Conservation (phyloP, 2,888 invertebrate species). For the Drosophila helvetica region DNA sequence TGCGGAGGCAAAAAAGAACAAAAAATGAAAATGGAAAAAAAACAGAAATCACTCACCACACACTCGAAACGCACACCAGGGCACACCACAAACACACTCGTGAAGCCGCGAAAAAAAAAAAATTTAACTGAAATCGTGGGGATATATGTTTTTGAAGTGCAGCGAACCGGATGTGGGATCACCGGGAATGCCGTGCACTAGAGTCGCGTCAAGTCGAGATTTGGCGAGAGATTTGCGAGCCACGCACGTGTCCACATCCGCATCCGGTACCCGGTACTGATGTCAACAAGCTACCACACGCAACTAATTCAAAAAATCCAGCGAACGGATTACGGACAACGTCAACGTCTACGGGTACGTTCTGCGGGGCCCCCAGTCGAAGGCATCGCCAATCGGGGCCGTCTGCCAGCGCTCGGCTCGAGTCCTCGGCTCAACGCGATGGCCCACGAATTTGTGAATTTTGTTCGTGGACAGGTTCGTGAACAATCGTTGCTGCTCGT, state of each 20-base stretch:
- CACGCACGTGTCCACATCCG: slow-evolving; percentile 58
- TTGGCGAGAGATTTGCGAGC: slow-evolving; percentile 36
- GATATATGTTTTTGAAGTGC: slow-evolving; percentile 6
- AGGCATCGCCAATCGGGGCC: slow-evolving; percentile 13
- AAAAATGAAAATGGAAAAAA: neutral
- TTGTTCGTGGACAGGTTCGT: neutral
- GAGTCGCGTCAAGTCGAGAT: slow-evolving; percentile 8
- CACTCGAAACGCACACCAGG: slow-evolving; percentile 18
- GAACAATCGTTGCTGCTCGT: neutral
- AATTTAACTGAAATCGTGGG: slow-evolving; percentile 7
- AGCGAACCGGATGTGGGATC: slow-evolving; percentile 10
- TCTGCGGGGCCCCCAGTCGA: slow-evolving; percentile 32
- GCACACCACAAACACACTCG: slow-evolving; percentile 33
- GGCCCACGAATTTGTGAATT: neutral
- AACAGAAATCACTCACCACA: slow-evolving; percentile 50
- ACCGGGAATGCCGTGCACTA: neutral
- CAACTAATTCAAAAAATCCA: slow-evolving; percentile 81
- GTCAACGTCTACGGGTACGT: slow-evolving; percentile 33
- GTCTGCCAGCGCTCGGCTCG: slow-evolving; percentile 1
- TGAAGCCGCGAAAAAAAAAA: slow-evolving; percentile 26
- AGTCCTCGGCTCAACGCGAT: neutral
- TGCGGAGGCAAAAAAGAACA: slow-evolving; percentile 19
- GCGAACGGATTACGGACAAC: slow-evolving; percentile 79
- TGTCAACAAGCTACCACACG: slow-evolving; percentile 82
- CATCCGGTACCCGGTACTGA: slow-evolving; percentile 80